Base-by-base conservation (phyloP, 2,113 vertebrate genomes). In the Rhynchopsitta pachyrhyncha region DNA sequence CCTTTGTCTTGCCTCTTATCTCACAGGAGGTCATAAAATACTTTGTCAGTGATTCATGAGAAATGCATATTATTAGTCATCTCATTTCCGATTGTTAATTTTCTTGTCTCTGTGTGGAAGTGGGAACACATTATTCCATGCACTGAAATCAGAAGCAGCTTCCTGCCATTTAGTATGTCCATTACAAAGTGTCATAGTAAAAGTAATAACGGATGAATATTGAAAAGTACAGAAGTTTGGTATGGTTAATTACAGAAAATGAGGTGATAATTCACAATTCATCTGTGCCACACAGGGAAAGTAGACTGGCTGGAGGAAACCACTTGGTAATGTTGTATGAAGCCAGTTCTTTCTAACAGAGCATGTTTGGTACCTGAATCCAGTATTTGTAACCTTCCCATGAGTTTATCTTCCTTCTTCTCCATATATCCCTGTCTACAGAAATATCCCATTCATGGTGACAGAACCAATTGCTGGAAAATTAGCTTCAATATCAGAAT, bases 21-120 rank as follows among this genome's bases (percentile, higher is more conserved):
- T 95, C 83, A 52, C 62, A 91, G 81, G 94, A 94, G 93, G 93
- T 87, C 83, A 87, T 97, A 92, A 96, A 95, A 84, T 91, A 95
- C 49, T 94, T 93, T 97, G 95, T 95, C 93, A 95, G 86, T 95
- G 93, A 95, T 96, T 94, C 91, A 96, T 95, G 96, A 89, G 89
- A 80, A 87, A 80, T 69, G 9, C 69, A 7, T 81, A 86, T 74
- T 87, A 17, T 62, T 90, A 93, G 73, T 76, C 2, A 0, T 66
- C 73, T 94, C 76, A 95, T 95, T 96, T 96, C 95, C 77, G 22
- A 91, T 55, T 91, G 91, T 76, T 97, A 60, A 96, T 95, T 95
- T 76, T 50, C 94, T 75, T 37, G 0, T 71, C 95, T 60, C 20
- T 28, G 7, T 63, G 55, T 88, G 57, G 80, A 91, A 79, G 76